phyloP scores from a whole-genome alignment of 2,888 invertebrate species.

The Acanthococcus lagerstroemiae region DNA sequence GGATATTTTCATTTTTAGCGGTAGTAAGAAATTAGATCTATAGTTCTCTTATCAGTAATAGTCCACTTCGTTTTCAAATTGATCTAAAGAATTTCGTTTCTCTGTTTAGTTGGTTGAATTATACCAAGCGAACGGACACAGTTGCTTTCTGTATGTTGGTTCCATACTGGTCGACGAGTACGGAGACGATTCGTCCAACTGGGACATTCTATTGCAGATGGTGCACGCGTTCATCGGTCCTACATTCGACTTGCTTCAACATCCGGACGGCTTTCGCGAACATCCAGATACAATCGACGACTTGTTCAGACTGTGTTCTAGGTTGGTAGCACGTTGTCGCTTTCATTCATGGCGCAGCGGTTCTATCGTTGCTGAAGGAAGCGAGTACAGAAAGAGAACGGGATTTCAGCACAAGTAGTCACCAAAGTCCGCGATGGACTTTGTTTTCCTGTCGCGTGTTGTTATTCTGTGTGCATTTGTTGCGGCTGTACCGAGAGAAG shows the following conservation, averaged over 20 bases:
- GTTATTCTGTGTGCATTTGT: too few relatives aligned
- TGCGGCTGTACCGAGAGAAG: too few relatives aligned
- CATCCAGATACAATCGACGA: constrained; percentile 98
- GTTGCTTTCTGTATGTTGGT: constrained; percentile 82
- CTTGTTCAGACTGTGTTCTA: constrained; percentile 73
- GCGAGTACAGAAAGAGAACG: neutral
- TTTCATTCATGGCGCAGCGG: too few relatives aligned
- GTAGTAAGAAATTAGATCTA: too few relatives aligned
- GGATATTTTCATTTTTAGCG: neutral
- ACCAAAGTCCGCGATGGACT: too few relatives aligned
- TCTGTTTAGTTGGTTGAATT: constrained; percentile 53
- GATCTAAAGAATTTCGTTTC: neutral
- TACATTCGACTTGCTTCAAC: constrained; percentile 70
- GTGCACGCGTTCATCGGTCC: constrained; percentile 70
- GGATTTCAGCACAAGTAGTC: too few relatives aligned
- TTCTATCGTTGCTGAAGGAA: neutral
- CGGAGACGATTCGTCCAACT: constrained; percentile 50
- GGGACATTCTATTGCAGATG: constrained; percentile 65
- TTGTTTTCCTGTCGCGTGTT: too few relatives aligned
- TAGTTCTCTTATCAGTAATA: too few relatives aligned
- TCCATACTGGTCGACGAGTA: constrained; percentile 86
- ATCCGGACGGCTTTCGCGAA: constrained; percentile 63
- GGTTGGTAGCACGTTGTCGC: constrained; percentile 41
- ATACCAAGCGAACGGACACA: constrained; percentile 69
- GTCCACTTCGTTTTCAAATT: neutral